Base-by-base conservation (phyloP, 2,888 invertebrate species). In the Eristalis arbustorum region DNA sequence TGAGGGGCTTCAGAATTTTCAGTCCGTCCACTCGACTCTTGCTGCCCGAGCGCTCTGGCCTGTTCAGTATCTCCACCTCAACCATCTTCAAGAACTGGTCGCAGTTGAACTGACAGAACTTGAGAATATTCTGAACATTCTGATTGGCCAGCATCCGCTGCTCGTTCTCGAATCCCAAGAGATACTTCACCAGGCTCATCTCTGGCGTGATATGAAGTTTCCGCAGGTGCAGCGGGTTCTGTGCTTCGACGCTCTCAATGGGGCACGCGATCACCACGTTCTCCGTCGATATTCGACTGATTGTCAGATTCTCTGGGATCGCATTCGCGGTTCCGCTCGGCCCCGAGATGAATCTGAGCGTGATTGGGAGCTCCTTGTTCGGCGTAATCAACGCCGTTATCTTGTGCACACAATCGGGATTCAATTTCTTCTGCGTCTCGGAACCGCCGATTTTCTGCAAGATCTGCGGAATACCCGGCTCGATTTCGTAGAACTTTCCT, bases 401-500 rank as follows among this genome's bases (percentile, higher is more conserved):
- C 22, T 92, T 91, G 89, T 93, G 92, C 49, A 93, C 93, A 89
- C 93, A 93, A 81, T 93, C 93, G 2, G 91, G 89, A 90, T 93
- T 93, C 23, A 92, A 71, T 80, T 92, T 92, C 13, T 91, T 91
- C 56, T 91, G 89, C 0, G 89, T 80, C 23, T 90, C 90, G 14
- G 89, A 90, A 64, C 89, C 88, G 40, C 90, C 90, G 3, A 90
- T 88, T 69, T 92, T 93, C 80, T 93, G 92, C 11, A 92, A 64
- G 57, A 93, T 90, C 76, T 93, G 93, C 14, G 93, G 93, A 89
- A 92, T 94, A 92, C 92, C 95, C 92, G 93, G 95, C 93, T 94
- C 94, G 49, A 95, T 94, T 89, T 95, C 94, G 92, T 96, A 96
- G 92, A 96, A 95, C 92, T 96, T 96, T 61, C 96, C 96, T 91